Conservation (phyloP, 1,140 invertebrate genomes). For the Drosophila watanabei region DNA sequence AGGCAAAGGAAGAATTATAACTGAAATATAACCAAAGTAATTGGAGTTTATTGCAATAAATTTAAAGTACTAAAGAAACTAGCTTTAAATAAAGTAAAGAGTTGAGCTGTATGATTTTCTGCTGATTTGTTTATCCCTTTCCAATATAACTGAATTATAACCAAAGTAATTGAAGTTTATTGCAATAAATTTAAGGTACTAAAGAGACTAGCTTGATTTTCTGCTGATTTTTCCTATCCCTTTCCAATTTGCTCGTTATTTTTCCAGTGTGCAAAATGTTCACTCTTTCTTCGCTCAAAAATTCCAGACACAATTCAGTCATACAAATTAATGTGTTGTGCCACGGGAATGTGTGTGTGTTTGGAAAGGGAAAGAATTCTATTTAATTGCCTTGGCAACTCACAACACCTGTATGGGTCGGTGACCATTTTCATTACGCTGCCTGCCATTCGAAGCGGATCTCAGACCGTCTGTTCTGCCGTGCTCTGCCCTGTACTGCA, state of each 20-base stretch:
- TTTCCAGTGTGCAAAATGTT: not conserved
- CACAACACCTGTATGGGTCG: slow-evolving; percentile 31
- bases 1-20: not conserved
- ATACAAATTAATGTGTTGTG: slow-evolving; percentile 30
- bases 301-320: slow-evolving; percentile 31
- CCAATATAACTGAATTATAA: not conserved
- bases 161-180: not conserved
- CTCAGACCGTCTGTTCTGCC: slow-evolving; percentile 36
- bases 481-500: slow-evolving; percentile 12
- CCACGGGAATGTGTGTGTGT: slow-evolving; percentile 8
- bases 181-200: not conserved
- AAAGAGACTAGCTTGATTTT: not conserved
- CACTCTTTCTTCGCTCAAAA: slow-evolving; percentile 9
- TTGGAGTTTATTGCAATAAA: not conserved
- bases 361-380: slow-evolving; percentile 5
- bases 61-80: not conserved
- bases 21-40: not conserved
- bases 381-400: slow-evolving; percentile 63
- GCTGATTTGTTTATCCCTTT: too few relatives aligned
- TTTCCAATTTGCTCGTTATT: not conserved
- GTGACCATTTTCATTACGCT: slow-evolving; percentile 43
- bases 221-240: too few relatives aligned
- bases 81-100: not conserved
- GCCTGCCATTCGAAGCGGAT: slow-evolving; percentile 23
- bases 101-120: not conserved